A percentile compares a stretch with the other conserved stretches of the same genome.
Evolutionary conservation across 2,113 vertebrate species (phyloP).

Genomic region (Passer montanus): DNA sequence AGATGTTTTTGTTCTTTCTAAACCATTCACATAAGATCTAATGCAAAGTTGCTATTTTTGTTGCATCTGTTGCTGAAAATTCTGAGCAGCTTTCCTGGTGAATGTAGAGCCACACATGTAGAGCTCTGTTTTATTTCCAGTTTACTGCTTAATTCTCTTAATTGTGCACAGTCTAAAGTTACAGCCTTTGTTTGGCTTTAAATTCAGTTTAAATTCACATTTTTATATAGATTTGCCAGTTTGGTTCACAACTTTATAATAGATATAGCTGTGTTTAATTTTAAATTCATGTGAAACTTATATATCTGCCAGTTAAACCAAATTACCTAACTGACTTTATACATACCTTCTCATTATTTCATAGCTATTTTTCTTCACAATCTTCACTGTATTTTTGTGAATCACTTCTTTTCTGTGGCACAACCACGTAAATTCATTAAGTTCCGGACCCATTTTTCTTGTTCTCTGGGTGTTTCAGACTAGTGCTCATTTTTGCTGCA

Average conservation of each 20-base stretch:
- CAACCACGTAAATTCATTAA: not conserved
- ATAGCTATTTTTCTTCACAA: not conserved
- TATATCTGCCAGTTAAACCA: not conserved
- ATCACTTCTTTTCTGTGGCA: not conserved
- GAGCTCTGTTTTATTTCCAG: not conserved
- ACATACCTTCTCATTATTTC: not conserved
- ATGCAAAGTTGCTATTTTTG: not conserved
- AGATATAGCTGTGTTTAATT: not conserved
- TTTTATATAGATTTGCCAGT: not conserved
- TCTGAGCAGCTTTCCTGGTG: not conserved
- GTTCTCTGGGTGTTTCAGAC: not conserved
- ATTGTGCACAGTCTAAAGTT: not conserved
- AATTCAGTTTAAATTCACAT: not conserved
- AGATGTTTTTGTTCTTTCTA: not conserved
- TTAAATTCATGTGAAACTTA: not conserved
- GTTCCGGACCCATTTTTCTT: not conserved
- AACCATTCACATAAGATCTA: not conserved
- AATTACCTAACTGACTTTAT: not conserved
- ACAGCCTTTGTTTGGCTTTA: not conserved
- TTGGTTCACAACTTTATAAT: not conserved
- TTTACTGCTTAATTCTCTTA: not conserved
- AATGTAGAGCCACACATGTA: not conserved
- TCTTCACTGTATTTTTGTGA: not conserved
- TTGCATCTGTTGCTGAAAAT: not conserved
- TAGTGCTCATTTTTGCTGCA: not conserved